Evolutionary conservation across 2,888 invertebrate species (phyloP), one percentile per base, ranked within the genome.

Genomic region (Caenorhabditis auriculariae): DNA sequence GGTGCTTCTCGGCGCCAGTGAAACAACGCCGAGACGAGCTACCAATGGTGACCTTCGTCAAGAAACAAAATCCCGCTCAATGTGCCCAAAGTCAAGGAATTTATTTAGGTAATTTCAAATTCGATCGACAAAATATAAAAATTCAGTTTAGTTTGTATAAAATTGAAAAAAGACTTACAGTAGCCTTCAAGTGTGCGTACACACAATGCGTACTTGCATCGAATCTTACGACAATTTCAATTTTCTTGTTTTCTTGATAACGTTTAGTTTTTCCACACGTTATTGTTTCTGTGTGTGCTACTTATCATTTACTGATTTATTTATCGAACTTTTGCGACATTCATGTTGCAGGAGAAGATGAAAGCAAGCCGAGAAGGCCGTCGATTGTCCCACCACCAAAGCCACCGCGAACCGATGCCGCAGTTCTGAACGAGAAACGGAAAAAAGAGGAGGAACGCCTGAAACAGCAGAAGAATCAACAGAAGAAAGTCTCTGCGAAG

Each of bases 1-100:
- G 90, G 0, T 95, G 95, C 82, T 98, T 98, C 82, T 89, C 90
- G 0, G 90, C 94, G 0, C 90, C 91, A 23, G 94, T 94, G 58
- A 92, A 93, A 82, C 94, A 95, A 37, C 71, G 82, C 26, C 68
- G 71, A 48, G 72, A 70, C 45, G 77, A 76, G 41, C 52, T 79
- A 24, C 68, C 78, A 19, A 68, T 63, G 35, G 60, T 80, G 19
- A 62, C 68, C 5, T 59, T 72, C 44, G 51, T 73, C 21, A 60
- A 58, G 28, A 51, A 65, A 52, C 62, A 62, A 23, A 66, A 63
- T 26, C 54, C 58, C 27, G 24, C 41, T 2, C 28, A 44, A 19
- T 0, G 19, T 38, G 26, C 39, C 24, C 17, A 7, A 12, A 4
- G 41, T 39, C 19, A 53, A 44, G 77, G 76, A 35, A 76, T 79